These are phyloP conservation scores for Phylloscopus whistleri DNA, from an alignment of 2,113 vertebrate species.

Conservation along the genomic window DNA sequence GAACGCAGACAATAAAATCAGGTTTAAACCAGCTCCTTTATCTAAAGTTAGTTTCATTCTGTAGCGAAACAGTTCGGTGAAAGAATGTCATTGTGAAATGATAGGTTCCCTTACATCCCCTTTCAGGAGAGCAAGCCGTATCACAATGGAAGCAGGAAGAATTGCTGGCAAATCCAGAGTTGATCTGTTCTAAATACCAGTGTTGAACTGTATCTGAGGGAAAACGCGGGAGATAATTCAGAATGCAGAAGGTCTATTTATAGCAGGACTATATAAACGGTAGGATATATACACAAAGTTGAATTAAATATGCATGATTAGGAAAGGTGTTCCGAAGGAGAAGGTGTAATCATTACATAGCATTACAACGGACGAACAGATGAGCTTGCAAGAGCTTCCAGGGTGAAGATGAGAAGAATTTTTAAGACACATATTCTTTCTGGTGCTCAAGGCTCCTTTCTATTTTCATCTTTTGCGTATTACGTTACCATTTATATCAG, in stretches of 20 bases:
- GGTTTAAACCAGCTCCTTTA: slow-evolving; percentile 2
- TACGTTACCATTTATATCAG: slow-evolving; percentile 49
- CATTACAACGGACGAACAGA: not conserved
- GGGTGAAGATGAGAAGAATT: slow-evolving; percentile 29
- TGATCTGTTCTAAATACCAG: not conserved
- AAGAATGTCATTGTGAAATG: not conserved
- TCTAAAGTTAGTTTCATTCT: slow-evolving; percentile 67
- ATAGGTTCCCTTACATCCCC: not conserved
- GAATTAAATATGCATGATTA: slow-evolving; percentile 55
- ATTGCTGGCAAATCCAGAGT: slow-evolving; percentile 42
- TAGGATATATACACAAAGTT: slow-evolving; percentile 60
- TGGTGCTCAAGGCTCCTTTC: slow-evolving; percentile 39
- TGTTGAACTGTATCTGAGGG: slow-evolving; percentile 6
- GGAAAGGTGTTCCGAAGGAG: slow-evolving; percentile 16
- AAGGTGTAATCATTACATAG: not conserved
- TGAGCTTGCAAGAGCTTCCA: not conserved
- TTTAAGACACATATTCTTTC: slow-evolving; percentile 5
- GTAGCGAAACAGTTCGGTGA: not conserved
- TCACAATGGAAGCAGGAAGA: slow-evolving; percentile 37
- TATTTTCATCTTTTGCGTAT: slow-evolving; percentile 31
- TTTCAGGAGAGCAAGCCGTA: not conserved
- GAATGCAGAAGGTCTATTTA: slow-evolving; percentile 52
- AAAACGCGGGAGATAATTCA: not conserved
- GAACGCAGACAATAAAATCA: not conserved
- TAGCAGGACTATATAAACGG: slow-evolving; percentile 52